Base-by-base conservation (phyloP, 1,140 invertebrate genomes). In the Brachionus koreanus region DNA sequence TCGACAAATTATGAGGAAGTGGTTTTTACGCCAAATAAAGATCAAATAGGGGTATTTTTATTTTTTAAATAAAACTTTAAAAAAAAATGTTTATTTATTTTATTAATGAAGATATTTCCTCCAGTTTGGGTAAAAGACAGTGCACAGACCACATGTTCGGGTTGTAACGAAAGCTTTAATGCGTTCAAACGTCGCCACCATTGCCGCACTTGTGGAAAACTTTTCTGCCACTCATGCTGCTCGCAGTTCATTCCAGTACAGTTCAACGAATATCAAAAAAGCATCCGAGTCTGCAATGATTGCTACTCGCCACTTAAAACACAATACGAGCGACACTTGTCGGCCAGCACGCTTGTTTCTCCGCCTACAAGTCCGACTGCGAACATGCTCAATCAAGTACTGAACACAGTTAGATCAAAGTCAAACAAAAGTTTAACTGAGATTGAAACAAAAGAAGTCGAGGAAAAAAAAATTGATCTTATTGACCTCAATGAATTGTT, bases 61-160 rank as follows among this genome's bases (percentile, higher is more conserved):
- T 52, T 49, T 19, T 49, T 33, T 6, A 39, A 3, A 12, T 13
- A 7, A 12, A 33, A 42, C 7, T 10, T n/a, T 16, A 35, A 5
- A 9, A 69, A 23, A 37, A 29, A 37, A 74, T 5, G 39, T 5
- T 39, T 29, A 25, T 13, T 12, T 16, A 37, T 42, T 63, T 7
- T 63, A 4, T 57, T 33, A 23, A 3, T 12, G 5, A 75, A 79
- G 76, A 37, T 35, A 0, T 7, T 61, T 19, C 76, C 76, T 61
- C 76, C 76, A 25, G 23, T 79, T n/a, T 79, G 76, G 76, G 25
- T 79, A 49, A 79, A 79, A 79, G 76, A 79, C 29, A 79, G 39
- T 65, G 76, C 35, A 9, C 76, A 65, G 19, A 39, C 76, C 25
- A 42, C n/a, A 23, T 79, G 76, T 29, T 79, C 76, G 9, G 49